Percentiles rank a stretch among this genome's conserved stretches.
These are phyloP conservation scores for Tetrax tetrax DNA, from an alignment of 2,113 vertebrate genomes.

Conservation along the genomic window DNA sequence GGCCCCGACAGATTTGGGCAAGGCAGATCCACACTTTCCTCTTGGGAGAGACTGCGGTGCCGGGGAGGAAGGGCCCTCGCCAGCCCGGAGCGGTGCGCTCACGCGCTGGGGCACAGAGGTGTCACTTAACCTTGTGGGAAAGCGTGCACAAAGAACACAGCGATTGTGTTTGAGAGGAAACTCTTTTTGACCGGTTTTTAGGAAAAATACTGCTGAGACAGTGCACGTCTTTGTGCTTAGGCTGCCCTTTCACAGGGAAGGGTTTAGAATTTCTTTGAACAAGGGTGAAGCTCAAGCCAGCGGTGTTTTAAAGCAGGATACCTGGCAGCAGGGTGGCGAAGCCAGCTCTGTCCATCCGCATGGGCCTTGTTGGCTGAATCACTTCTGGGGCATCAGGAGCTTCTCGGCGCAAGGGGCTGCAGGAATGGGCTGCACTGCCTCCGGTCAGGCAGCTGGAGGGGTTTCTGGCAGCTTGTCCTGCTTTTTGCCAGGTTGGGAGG, in stretches of 20 bases:
- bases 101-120: accelerated
- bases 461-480: neutral
- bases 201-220: neutral
- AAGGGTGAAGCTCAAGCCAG: neutral
- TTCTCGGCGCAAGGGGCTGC: neutral
- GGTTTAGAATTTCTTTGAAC: neutral
- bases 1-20: neutral
- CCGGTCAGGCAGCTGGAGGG: accelerated
- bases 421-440: neutral
- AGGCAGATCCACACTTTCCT: neutral
- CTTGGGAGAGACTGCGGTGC: neutral
- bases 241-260: neutral
- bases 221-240: neutral
- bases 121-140: neutral
- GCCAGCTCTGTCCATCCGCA: neutral
- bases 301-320: neutral
- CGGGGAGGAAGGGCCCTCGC: neutral
- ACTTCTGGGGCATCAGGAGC: neutral
- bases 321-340: neutral
- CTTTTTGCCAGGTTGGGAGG: neutral
- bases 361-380: neutral
- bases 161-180: neutral
- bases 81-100: neutral
- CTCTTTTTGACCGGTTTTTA: neutral
- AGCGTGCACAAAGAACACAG: neutral